A percentile compares a stretch with the other conserved stretches of the same genome.
phyloP scores from a whole-genome alignment of 2,113 vertebrate species.

The Ceyx cyanopectus region DNA sequence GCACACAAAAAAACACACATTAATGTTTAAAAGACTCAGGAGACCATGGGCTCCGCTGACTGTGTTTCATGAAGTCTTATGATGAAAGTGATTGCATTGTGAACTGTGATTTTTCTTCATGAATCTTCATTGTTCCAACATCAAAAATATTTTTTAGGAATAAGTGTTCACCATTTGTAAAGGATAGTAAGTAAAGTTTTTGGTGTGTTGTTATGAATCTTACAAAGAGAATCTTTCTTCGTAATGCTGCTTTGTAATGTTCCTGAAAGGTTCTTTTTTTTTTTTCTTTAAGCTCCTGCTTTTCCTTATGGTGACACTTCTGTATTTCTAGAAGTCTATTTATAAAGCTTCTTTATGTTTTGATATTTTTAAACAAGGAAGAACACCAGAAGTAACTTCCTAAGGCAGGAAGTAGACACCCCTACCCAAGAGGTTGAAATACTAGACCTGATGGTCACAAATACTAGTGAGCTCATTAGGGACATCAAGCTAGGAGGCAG shows the following conservation, averaged over 20 bases:
- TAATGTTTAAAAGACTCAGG: slow-evolving; percentile 37
- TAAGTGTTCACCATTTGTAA: background rate
- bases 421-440: too few species aligned
- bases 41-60: background rate
- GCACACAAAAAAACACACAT: background rate
- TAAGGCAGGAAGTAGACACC: too few species aligned
- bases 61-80: background rate
- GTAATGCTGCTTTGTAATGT: background rate
- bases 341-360: background rate
- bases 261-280: background rate
- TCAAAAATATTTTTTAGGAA: background rate
- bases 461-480: too few species aligned
- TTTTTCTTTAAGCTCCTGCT: background rate
- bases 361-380: background rate
- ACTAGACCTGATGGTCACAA: too few species aligned
- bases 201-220: background rate
- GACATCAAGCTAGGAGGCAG: too few species aligned
- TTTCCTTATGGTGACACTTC: background rate
- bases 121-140: background rate
- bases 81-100: background rate
- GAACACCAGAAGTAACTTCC: background rate
- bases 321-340: background rate
- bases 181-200: background rate
- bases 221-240: background rate
- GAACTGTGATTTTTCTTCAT: background rate